Percentiles rank a stretch among this genome's conserved stretches.
phyloP scores from a whole-genome alignment of 2,113 vertebrate genomes.

The Oncorhynchus kisutch region DNA sequence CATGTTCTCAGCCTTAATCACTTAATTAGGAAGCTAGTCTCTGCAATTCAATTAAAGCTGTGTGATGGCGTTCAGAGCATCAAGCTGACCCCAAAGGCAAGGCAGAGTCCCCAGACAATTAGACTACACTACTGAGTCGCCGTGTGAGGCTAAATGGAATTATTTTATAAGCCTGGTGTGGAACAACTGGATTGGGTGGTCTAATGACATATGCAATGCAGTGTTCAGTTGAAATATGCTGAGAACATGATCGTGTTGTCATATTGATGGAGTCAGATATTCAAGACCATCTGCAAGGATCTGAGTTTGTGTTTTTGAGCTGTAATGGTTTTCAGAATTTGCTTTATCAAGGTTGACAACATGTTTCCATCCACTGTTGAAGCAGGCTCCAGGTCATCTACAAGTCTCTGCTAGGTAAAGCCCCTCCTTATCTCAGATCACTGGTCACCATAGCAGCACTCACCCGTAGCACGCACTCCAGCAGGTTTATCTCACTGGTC shows the following conservation, averaged over 20 bases:
- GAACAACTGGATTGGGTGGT: background rate
- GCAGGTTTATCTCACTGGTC: no score
- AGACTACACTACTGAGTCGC: slow-evolving; percentile 6
- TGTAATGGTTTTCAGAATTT: background rate
- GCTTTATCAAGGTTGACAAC: background rate
- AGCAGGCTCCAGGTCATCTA: no score
- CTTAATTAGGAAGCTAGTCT: slow-evolving; percentile 61
- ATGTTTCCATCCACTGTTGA: background rate
- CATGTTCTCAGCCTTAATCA: slow-evolving; percentile 47
- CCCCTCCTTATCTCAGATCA: no score
- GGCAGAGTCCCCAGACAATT: slow-evolving; percentile 33
- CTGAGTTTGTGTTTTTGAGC: background rate
- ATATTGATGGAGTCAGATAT: background rate
- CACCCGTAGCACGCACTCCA: no score
- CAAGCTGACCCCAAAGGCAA: slow-evolving; percentile 41
- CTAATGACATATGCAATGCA: background rate
- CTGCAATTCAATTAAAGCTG: slow-evolving; percentile 60
- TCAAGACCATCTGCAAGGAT: background rate
- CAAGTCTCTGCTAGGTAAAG: no score
- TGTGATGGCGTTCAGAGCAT: slow-evolving; percentile 42
- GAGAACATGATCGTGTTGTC: slow-evolving; percentile 1
- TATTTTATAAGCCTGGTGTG: slow-evolving; percentile 17
- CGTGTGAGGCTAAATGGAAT: background rate
- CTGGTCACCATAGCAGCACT: no score
- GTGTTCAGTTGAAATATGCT: background rate